A percentile compares a stretch with the other conserved stretches of the same genome.
phyloP scores from a whole-genome alignment of 2,888 invertebrate species.

The Smittia sp. region DNA sequence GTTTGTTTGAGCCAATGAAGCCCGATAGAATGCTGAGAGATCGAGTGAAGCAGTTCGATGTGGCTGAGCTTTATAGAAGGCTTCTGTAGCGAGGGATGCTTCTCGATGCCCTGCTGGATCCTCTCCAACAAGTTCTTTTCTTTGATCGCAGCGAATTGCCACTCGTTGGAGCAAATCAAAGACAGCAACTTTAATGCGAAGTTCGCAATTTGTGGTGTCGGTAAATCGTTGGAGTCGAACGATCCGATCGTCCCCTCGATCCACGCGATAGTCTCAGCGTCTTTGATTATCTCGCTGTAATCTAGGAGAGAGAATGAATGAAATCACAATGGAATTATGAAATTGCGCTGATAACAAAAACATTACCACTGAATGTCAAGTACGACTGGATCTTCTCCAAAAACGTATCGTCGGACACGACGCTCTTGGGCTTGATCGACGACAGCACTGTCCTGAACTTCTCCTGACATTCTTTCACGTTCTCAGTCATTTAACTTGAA shows the following conservation, averaged over 20 bases:
- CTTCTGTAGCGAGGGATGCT: conserved; percentile 49
- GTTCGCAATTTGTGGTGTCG: conserved; percentile 56
- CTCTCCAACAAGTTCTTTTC: conserved; percentile 30
- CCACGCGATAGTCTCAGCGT: conserved; percentile 54
- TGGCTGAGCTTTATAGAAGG: conserved; percentile 67
- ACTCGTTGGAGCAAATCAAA: conserved; percentile 45
- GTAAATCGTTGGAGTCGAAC: conserved; percentile 49
- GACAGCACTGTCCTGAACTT: conserved; percentile 46
- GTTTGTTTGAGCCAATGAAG: conserved; percentile 63
- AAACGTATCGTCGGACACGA: conserved; percentile 29
- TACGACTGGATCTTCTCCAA: conserved; percentile 34
- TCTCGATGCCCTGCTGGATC: conserved; percentile 45
- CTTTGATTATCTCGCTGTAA: conserved; percentile 49
- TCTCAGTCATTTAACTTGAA: conserved; percentile 24
- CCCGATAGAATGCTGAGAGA: conserved; percentile 64
- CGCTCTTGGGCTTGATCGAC: conserved; percentile 46
- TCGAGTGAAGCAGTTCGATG: conserved; percentile 61
- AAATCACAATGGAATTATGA: background rate
- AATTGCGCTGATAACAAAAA: background rate
- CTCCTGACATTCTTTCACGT: conserved; percentile 35
- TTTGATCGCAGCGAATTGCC: conserved; percentile 32
- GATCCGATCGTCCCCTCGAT: conserved; percentile 52
- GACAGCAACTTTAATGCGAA: conserved; percentile 65
- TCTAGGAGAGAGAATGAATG: conserved; percentile 46
- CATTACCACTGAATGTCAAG: conserved; percentile 21